Evolutionary conservation across 2,797 vertebrate genomes (phyloP).

Genomic region (Fringilla coelebs): DNA sequence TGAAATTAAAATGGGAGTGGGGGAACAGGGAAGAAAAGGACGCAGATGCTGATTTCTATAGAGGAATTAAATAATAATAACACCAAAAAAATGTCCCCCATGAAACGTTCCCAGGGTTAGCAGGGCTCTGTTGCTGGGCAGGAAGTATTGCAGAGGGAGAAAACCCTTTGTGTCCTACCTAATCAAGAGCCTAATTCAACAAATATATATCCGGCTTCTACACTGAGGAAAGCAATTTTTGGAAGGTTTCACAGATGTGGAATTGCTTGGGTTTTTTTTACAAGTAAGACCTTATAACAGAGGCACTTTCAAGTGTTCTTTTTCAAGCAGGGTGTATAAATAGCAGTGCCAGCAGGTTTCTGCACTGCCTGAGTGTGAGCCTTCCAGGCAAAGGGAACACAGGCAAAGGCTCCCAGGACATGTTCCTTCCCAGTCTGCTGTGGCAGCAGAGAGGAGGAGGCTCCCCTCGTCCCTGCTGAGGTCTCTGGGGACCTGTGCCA

Average conservation of each 20-base stretch:
- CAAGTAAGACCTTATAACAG: not conserved
- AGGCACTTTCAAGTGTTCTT: constrained; percentile 2
- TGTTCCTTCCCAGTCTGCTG: not conserved
- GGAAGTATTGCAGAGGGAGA: not conserved
- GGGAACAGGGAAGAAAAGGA: not conserved
- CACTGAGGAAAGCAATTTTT: constrained; percentile 40
- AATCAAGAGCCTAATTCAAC: constrained; percentile 54
- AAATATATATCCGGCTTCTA: constrained; percentile 50
- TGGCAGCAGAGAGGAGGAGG: fast-evolving
- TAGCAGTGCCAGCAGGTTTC: constrained; percentile 22
- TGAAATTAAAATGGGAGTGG: not conserved
- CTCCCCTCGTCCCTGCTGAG: not conserved
- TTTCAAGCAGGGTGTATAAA: constrained; percentile 4
- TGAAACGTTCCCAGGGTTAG: not conserved
- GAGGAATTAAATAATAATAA: not conserved
- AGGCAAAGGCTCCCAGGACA: fast-evolving
- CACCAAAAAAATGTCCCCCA: not conserved
- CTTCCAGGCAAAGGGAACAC: not conserved
- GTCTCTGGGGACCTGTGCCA: not conserved
- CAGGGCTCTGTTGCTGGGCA: not conserved
- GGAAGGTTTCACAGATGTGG: not conserved
- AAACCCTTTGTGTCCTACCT: constrained; percentile 33
- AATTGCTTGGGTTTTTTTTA: not conserved
- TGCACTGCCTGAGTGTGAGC: not conserved
- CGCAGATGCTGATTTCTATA: not conserved